Conservation (phyloP, 2,888 invertebrate species). For the Melieria picta region DNA sequence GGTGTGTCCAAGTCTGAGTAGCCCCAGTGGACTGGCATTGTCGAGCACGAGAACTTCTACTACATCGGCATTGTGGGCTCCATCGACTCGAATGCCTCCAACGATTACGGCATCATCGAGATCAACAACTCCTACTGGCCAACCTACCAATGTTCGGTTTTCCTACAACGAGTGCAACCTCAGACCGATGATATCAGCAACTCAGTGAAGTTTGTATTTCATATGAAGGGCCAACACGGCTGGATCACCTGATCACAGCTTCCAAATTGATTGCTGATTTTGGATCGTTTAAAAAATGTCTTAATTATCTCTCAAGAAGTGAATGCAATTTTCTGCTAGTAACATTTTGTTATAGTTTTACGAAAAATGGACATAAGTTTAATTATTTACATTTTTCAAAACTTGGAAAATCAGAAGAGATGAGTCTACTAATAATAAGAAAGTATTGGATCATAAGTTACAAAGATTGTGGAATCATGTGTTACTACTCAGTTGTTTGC, state of each 20-base stretch:
- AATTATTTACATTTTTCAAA: too few species aligned
- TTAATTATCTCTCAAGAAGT: too few species aligned
- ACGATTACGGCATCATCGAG: slow-evolving; percentile 63
- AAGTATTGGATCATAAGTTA: too few species aligned
- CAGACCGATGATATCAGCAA: slow-evolving; percentile 52
- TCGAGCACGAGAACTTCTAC: slow-evolving; percentile 54
- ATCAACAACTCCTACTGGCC: slow-evolving; percentile 50
- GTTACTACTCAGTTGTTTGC: too few species aligned
- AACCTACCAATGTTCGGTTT: slow-evolving; percentile 46
- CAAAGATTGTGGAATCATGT: too few species aligned
- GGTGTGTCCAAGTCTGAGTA: slow-evolving; percentile 51
- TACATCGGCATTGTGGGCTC: slow-evolving; percentile 66
- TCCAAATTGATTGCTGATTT: slow-evolving; percentile 43
- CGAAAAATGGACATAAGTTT: too few species aligned
- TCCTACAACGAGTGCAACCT: slow-evolving; percentile 53
- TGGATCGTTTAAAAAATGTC: too few species aligned
- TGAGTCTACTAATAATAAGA: too few species aligned
- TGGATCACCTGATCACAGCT: slow-evolving; percentile 59
- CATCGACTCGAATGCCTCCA: slow-evolving; percentile 64
- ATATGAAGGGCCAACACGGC: slow-evolving; percentile 53
- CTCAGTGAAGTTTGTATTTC: slow-evolving; percentile 52
- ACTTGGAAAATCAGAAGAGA: too few species aligned
- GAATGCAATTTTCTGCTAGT: too few species aligned
- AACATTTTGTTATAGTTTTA: too few species aligned
- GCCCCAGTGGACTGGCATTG: slow-evolving; percentile 55